Base-by-base conservation (phyloP, 1,140 invertebrate genomes). In the Lethrus apterus region DNA sequence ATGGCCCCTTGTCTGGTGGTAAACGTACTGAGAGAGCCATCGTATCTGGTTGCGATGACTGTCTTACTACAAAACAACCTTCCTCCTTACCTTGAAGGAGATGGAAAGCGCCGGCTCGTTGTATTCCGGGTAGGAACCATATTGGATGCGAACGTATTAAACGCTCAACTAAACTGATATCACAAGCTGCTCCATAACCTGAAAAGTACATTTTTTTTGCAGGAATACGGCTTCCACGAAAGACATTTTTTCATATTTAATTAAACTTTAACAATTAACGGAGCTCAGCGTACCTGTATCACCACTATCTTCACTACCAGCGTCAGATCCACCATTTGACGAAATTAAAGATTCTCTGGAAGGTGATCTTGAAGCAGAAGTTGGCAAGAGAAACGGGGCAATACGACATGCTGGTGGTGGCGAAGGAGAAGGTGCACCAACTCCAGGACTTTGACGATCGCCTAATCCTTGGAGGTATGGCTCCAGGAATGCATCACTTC, bases 101-200 rank as follows among this genome's bases (percentile, higher is more conserved):
- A 70, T 95, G 91, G 47, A 93, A 89, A 20, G 90, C 90, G 0
- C 89, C 91, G 40, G 87, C 86, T 38, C 93, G 76, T 60, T 93
- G 89, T 14, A 95, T 88, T n/a, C 89, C 87, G 1, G 91, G 86
- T 23, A 96, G 75, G 67, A 92, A 95, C 93, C 93, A 96, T 53
- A 97, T 89, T 11, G 91, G 88, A 72, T 94, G 89, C 19, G 87
- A 90, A 35, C 89, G 78, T 54, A 92, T 84, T 44, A 96, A 77
- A 30, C 91, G 75, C 67, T 96, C 92, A 55, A 91, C 70, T 36
- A 91, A 68, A 10, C 83, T 83, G 58, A 93, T 86, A 67, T 86
- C 84, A 66, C 85, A 89, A 35, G 83, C 66, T 17, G 63, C 63
- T 20, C 63, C 63, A 51, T 65, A 65, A 31, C 63, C 63, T 61